Evolutionary conservation across 2,888 invertebrate genomes (phyloP).

Genomic region (Allacma fusca): DNA sequence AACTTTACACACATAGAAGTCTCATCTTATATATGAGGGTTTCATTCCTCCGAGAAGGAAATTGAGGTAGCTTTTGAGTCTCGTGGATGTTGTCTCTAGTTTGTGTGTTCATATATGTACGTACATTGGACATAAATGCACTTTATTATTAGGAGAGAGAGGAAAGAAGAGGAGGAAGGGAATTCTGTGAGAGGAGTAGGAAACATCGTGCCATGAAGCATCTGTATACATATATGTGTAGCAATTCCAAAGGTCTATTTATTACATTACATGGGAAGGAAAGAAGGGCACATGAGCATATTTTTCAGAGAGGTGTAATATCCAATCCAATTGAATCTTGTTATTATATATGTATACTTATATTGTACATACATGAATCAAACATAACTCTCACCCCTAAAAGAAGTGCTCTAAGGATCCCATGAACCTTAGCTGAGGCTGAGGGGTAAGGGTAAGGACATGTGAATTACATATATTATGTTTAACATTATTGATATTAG

Average conservation of each 20-base stretch:
- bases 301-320: conserved; percentile 2
- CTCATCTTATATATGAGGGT: neutral
- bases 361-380: neutral
- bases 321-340: neutral
- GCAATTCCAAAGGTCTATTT: neutral
- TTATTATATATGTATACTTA: too few species aligned
- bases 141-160: neutral
- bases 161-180: neutral
- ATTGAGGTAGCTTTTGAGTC: neutral
- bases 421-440: too few species aligned
- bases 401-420: neutral
- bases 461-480: conserved; percentile 12
- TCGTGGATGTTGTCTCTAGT: neutral
- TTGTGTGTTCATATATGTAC: too few species aligned
- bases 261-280: neutral
- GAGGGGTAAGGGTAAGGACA: neutral
- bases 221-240: neutral
- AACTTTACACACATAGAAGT: neutral
- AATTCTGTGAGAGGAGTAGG: neutral
- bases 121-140: neutral
- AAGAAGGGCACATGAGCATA: conserved; percentile 12
- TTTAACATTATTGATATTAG: conserved; percentile 12
- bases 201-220: neutral
- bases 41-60: conserved; percentile 13
- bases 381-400: neutral